A percentile compares a stretch with the other conserved stretches of the same genome.
phyloP scores from a whole-genome alignment of 2,888 invertebrate species.

The Ctena decussata region DNA sequence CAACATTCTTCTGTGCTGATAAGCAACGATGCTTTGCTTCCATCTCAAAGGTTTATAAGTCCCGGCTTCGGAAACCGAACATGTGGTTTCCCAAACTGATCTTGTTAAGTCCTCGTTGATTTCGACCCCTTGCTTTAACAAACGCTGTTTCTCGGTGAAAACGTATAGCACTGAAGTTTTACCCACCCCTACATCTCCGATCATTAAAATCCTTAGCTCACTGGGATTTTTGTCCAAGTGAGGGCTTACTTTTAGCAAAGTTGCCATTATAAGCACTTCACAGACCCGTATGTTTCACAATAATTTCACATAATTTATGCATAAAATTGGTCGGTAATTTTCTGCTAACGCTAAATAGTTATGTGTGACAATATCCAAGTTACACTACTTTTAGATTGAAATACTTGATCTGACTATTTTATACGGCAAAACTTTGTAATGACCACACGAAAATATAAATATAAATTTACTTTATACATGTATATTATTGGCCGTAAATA shows the following conservation, averaged over 20 bases:
- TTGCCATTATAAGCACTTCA: no score
- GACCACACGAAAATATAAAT: no score
- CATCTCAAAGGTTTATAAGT: not conserved
- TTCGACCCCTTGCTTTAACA: not conserved
- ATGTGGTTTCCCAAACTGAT: not conserved
- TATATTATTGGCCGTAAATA: no score
- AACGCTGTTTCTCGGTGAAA: not conserved
- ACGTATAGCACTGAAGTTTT: not conserved
- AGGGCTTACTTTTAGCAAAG: not conserved
- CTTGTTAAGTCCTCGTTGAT: not conserved
- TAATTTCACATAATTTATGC: no score
- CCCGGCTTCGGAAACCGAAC: not conserved
- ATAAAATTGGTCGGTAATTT: no score
- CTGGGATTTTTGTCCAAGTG: not conserved
- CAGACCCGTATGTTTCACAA: no score
- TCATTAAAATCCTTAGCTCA: not conserved
- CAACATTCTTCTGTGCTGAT: not conserved
- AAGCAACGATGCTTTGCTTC: slow-evolving; percentile 1
- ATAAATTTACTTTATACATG: no score
- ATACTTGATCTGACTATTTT: no score
- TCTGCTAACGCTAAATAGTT: no score
- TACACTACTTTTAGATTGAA: no score
- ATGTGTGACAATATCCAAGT: no score
- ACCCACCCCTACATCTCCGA: not conserved
- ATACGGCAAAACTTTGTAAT: no score